Base-by-base conservation (phyloP, 2,113 vertebrate genomes). In the Otis tarda region DNA sequence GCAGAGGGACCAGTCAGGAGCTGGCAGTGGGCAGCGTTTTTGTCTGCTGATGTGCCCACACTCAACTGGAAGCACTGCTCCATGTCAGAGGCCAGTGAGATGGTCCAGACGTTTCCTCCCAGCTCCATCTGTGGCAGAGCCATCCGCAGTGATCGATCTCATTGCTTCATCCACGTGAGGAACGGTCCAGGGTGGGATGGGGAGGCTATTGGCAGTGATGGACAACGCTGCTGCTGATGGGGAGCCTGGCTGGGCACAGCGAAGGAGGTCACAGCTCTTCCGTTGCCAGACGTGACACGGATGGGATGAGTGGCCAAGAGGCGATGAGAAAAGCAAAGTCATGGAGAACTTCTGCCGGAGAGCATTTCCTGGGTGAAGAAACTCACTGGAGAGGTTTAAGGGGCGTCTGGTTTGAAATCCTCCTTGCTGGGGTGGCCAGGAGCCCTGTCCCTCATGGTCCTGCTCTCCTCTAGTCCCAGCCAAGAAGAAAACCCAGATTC, bases 91-190 rank as follows among this genome's bases (percentile, higher is more conserved):
- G 97, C 94, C 47, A 14, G 92, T 7, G 31, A 50, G 3, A 37
- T 2, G 10, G 30, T 59, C 91, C 98, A 98, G 97, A 88, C 97
- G 98, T 96, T 97, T 43, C 80, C 50, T 71, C 43, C 76, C 2
- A 11, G 94, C 71, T 87, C 95, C 97, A 96, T 77, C 96, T 95
- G 97, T 19, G 77, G 63, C 18, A 19, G 87, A 73, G 64, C 30
- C 57, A 65, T 37, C 73, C 81, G 43, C 8, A 90, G 60, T 1
- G 55, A n/a, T 3, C 0, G 5, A 14, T 69, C 39, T 11, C 12
- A 4, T 7, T 7, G 68, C 2, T 0, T 8, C 10, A 15, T 84
- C 64, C 11, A 39, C 1, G 1, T 3, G 2, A 35, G 55, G 37
- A 57, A 4, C 27, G 80, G 65, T 12, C 67, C 4, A 0, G 53